Percentiles rank a stretch among this genome's conserved stretches.
phyloP scores from a whole-genome alignment of 2,113 vertebrate genomes.

The Ranitomeya variabilis region DNA sequence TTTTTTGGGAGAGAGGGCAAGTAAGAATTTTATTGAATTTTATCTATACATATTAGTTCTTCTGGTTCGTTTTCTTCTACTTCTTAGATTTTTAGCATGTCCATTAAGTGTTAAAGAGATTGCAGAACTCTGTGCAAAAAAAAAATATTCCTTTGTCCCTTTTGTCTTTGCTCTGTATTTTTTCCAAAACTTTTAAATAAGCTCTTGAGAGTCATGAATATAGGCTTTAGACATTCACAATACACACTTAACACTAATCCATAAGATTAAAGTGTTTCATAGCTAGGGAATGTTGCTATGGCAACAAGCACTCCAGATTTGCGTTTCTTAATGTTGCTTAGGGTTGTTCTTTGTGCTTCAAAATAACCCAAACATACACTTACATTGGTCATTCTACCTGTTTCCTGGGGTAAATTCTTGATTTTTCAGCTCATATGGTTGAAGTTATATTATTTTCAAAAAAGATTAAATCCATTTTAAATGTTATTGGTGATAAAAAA shows the following conservation, averaged over 20 bases:
- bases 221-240: slow-evolving; percentile 58
- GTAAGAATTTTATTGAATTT: neutral
- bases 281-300: slow-evolving; percentile 43
- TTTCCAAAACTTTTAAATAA: slow-evolving; percentile 49
- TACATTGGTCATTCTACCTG: slow-evolving; percentile 7
- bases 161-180: slow-evolving; percentile 36
- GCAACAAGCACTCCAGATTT: slow-evolving; percentile 49
- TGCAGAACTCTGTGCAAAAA: neutral
- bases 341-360: slow-evolving; percentile 41
- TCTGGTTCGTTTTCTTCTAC: neutral
- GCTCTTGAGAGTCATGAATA: slow-evolving; percentile 54
- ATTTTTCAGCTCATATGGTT: neutral
- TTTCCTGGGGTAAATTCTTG: slow-evolving; percentile 22
- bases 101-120: slow-evolving; percentile 7
- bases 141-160: slow-evolving; percentile 24
- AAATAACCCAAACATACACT: slow-evolving; percentile 44
- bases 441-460: slow-evolving; percentile 29
- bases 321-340: slow-evolving; percentile 46
- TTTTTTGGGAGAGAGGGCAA: no score
- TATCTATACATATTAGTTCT: neutral
- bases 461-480: neutral
- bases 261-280: slow-evolving; percentile 57
- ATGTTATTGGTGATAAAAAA: neutral
- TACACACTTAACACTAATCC: slow-evolving; percentile 57
- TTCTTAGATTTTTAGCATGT: neutral